phyloP scores from a whole-genome alignment of 1,140 invertebrate species.

The Drosophila seguyi region DNA sequence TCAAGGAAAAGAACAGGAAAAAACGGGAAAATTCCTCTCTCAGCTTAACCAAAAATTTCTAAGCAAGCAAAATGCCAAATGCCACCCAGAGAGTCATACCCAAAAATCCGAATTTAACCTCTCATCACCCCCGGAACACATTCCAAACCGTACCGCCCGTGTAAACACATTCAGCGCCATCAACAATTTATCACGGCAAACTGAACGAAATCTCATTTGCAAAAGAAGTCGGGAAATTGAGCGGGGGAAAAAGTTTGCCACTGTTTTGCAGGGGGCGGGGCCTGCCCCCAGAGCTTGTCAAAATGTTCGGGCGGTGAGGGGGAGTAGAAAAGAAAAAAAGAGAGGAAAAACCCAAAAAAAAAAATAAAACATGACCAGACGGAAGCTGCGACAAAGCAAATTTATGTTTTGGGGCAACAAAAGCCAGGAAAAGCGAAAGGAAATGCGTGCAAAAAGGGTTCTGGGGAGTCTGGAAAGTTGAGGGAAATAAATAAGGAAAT shows the following conservation, averaged over 20 bases:
- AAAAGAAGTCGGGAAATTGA: conserved; percentile 34
- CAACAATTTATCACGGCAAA: conserved; percentile 80
- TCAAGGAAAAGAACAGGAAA: conserved; percentile 4
- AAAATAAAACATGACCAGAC: conserved; percentile 46
- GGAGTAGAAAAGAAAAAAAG: conserved; percentile 3
- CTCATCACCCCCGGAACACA: conserved; percentile 23
- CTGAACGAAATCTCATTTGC: conserved; percentile 79
- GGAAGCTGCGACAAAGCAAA: conserved; percentile 67
- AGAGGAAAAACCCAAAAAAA: conserved; percentile 26
- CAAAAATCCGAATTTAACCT: conserved; percentile 28
- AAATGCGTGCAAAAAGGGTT: conserved; percentile 53
- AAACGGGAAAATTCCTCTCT: conserved; percentile 53
- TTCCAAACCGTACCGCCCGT: conserved; percentile 51
- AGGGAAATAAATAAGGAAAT: conserved; percentile 77
- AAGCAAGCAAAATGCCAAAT: conserved; percentile 57
- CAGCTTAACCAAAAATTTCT: conserved; percentile 48
- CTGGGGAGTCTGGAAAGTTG: conserved; percentile 41
- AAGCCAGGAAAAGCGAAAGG: conserved; percentile 37
- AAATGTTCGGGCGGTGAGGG: conserved; percentile 39
- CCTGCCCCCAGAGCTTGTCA: conserved; percentile 53
- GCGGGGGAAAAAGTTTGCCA: conserved; percentile 51
- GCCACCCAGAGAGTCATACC: conserved; percentile 26
- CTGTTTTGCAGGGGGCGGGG: neutral
- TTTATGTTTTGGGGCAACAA: conserved; percentile 66
- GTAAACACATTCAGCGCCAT: conserved; percentile 74